A percentile compares a stretch with the other conserved stretches of the same genome.
Evolutionary conservation across 2,113 vertebrate species (phyloP).

Genomic region (Ramphastos sulfuratus): DNA sequence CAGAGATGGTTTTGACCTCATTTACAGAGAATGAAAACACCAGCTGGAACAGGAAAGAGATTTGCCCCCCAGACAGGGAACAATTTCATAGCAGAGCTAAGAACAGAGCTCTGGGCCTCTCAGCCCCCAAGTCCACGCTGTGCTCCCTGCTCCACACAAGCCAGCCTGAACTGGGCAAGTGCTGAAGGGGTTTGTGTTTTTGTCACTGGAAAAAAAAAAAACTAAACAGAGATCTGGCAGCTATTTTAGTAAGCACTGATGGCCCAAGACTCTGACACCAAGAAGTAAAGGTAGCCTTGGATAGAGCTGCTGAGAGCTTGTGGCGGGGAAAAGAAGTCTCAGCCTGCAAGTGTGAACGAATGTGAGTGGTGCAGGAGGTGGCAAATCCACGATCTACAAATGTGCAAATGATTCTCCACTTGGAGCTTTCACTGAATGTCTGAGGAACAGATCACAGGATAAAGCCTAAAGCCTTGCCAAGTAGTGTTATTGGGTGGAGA

Average conservation of each 20-base stretch:
- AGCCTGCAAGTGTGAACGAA: slow-evolving; percentile 16
- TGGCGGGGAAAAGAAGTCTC: not conserved
- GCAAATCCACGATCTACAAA: slow-evolving; percentile 26
- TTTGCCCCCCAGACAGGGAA: slow-evolving; percentile 31
- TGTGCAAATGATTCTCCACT: slow-evolving; percentile 58
- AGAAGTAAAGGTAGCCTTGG: not conserved
- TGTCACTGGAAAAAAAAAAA: not conserved
- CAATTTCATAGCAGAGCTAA: slow-evolving; percentile 32
- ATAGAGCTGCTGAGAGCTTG: slow-evolving; percentile 8
- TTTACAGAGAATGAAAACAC: slow-evolving; percentile 33
- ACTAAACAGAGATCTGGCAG: not conserved
- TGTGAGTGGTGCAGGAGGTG: not conserved
- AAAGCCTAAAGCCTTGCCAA: slow-evolving; percentile 52
- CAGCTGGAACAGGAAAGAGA: slow-evolving; percentile 47
- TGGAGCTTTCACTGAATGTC: slow-evolving; percentile 56
- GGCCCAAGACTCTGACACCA: not conserved
- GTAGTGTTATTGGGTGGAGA: slow-evolving; percentile 58
- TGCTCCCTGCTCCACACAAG: not conserved
- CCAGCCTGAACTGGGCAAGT: slow-evolving; percentile 6
- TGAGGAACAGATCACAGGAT: slow-evolving; percentile 55
- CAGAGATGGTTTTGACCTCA: slow-evolving; percentile 42
- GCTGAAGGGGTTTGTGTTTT: not conserved
- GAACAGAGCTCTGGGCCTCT: not conserved
- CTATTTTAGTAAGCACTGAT: not conserved
- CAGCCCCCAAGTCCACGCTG: not conserved